Evolutionary conservation across 2,797 vertebrate species (phyloP), one percentile per base, ranked within the genome.

Genomic region (Microcaecilia unicolor): DNA sequence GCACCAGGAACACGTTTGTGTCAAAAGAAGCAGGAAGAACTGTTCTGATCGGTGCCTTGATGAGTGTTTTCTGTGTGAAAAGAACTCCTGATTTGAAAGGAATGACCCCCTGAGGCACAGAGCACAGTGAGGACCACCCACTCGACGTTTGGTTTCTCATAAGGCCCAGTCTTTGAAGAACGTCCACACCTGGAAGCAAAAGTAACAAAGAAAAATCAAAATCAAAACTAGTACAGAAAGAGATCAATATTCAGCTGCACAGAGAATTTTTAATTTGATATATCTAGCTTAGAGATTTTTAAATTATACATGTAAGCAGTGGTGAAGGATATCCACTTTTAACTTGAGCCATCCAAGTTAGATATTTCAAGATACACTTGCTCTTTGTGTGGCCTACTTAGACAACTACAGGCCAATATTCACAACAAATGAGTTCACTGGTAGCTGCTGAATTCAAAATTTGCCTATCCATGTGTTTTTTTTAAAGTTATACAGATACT

Each of bases 61-160:
- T 36, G 3, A 78, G 84, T 1, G 88, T 89, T 56, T 61, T 69
- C 55, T 85, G 90, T 1, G 92, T 99, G 61, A 98, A 81, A 73
- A 99, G 95, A 54, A 96, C 75, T 38, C 95, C 94, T 2, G 82
- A 89, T 52, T 84, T 90, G 67, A 92, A 87, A n/a, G 89, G 89
- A 59, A 96, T 95, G 74, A 97, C 56, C 25, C 96, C 96, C 13
- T 64, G 77, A 32, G 81, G 86, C 61, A 68, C 43, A 9, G 78
- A 25, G 12, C 44, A 80, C 8, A 74, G 50, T 0, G 81, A 80
- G 37, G 74, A 51, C n/a, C n/a, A n/a, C n/a, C n/a, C n/a, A n/a
- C n/a, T n/a, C n/a, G n/a, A 75, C 1, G 66, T 69, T 63, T 80
- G 85, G 37, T 74, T 86, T 51, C 81, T 85, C 50, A 79, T 74